Evolutionary conservation across 1,140 invertebrate genomes (phyloP).

Genomic region (Zaprionus camerounensis): DNA sequence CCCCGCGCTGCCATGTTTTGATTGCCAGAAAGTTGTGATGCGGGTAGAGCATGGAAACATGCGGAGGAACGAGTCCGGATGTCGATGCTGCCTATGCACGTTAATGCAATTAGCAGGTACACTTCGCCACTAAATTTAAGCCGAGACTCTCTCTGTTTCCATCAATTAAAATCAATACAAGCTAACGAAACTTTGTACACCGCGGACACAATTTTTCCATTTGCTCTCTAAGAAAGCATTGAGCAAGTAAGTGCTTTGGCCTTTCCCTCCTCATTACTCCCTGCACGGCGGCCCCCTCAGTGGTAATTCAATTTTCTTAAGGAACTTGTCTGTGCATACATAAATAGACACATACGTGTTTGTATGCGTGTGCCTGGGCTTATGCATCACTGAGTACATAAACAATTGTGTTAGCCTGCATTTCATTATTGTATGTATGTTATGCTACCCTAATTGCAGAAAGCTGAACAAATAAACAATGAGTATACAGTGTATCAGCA

Average conservation of each 20-base stretch:
- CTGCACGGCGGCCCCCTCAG: slow-evolving; percentile 24
- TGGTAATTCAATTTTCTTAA: slow-evolving; percentile 62
- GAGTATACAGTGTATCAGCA: too few species aligned
- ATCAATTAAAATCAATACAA: slow-evolving; percentile 69
- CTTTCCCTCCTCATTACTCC: slow-evolving; percentile 58
- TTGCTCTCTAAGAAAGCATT: slow-evolving; percentile 42
- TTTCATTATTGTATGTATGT: background rate
- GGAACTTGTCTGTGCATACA: slow-evolving; percentile 1
- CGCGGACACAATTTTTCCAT: slow-evolving; percentile 25
- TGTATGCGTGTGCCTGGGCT: background rate
- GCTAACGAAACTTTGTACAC: slow-evolving; percentile 34
- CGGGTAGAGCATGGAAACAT: slow-evolving; percentile 9
- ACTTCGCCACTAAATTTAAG: slow-evolving; percentile 41
- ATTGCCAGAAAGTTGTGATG: slow-evolving; percentile 81
- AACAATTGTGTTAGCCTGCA: slow-evolving; percentile 18
- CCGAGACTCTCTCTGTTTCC: slow-evolving; percentile 39
- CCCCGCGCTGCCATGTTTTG: slow-evolving; percentile 87
- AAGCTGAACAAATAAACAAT: too few species aligned
- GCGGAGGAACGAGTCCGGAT: background rate
- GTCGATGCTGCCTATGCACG: slow-evolving; percentile 22
- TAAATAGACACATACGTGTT: slow-evolving; percentile 10
- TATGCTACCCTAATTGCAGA: background rate
- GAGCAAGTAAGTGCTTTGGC: slow-evolving; percentile 33
- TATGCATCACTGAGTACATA: slow-evolving; percentile 3
- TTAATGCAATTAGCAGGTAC: slow-evolving; percentile 62